Base-by-base conservation (phyloP, 1,140 invertebrate genomes). In the Drosophila truncata region DNA sequence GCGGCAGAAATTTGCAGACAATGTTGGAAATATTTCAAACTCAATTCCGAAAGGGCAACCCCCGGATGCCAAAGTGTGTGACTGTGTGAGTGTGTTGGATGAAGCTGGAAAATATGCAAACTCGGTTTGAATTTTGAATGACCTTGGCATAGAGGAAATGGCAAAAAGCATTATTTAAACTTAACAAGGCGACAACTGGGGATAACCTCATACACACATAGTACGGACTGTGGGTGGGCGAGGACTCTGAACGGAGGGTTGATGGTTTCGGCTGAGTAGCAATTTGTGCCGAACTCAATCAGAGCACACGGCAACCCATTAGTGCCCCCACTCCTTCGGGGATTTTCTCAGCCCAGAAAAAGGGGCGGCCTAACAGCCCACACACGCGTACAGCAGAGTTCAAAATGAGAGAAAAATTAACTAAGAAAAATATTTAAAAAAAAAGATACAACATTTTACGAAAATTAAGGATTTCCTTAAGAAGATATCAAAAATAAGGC, bases 51-150 rank as follows among this genome's bases (percentile, higher is more conserved):
- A 77, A 76, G 70, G 73, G 64, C 84, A 50, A 84, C 44, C 69
- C 52, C 66, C 2, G 29, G 55, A 76, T 62, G 54, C 75, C 29
- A 20, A 52, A 52, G 63, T 55, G 46, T 63, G 29, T 47, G 39
- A 60, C 31, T 67, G 37, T 37, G 6, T 65, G 29, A 47, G 44
- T 52, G 31, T 58, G 23, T 31, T 63, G 54, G 57, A 16, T 86
- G 37, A 54, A 59, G 62, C 52, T 58, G 67, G 33, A 33, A 66
- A 78, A 63, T 73, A 63, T 47, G 42, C 73, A 82, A 73, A 85
- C 79, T 86, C 82, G 76, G 63, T 82, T 82, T 90, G 91, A 92
- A 92, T 92, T 92, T 92, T 86, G 84, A 92, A 92, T 92, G 91
- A 92, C 91, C 91, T 92, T 92, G 91, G 91, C 84, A 92, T 82